Percentiles rank a stretch among this genome's conserved stretches.
Evolutionary conservation across 2,113 vertebrate genomes (phyloP).

Genomic region (Acanthisitta chloris): DNA sequence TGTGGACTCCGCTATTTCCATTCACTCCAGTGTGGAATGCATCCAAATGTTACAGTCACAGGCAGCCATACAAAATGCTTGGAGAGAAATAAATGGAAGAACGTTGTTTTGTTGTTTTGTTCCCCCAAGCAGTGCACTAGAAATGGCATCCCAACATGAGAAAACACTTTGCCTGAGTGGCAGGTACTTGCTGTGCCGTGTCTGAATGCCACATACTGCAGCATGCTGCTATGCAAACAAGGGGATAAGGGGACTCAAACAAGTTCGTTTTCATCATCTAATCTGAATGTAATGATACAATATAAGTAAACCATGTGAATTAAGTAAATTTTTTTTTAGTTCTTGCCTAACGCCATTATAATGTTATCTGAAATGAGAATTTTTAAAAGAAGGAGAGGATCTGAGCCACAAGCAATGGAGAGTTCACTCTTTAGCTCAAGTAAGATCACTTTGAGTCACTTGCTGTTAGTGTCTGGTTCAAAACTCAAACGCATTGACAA

Average conservation of each 20-base stretch:
- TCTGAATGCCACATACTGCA: neutral
- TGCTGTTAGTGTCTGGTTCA: neutral
- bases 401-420: neutral
- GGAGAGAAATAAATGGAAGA: neutral
- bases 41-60: neutral
- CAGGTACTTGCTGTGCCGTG: neutral
- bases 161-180: neutral
- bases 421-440: neutral
- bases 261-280: neutral
- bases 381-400: neutral
- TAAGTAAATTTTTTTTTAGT: neutral
- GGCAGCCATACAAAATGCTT: neutral
- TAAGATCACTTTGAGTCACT: neutral
- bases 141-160: neutral
- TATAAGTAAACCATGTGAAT: neutral
- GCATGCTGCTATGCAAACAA: neutral
- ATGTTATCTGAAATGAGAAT: neutral
- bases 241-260: neutral
- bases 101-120: neutral
- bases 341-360: neutral
- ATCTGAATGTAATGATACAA: neutral
- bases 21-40: neutral
- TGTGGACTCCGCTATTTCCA: neutral
- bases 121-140: neutral
- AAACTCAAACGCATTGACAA: neutral